A percentile compares a stretch with the other conserved stretches of the same genome.
phyloP scores from a whole-genome alignment of 2,797 vertebrate species.

The Anomalospiza imberbis region DNA sequence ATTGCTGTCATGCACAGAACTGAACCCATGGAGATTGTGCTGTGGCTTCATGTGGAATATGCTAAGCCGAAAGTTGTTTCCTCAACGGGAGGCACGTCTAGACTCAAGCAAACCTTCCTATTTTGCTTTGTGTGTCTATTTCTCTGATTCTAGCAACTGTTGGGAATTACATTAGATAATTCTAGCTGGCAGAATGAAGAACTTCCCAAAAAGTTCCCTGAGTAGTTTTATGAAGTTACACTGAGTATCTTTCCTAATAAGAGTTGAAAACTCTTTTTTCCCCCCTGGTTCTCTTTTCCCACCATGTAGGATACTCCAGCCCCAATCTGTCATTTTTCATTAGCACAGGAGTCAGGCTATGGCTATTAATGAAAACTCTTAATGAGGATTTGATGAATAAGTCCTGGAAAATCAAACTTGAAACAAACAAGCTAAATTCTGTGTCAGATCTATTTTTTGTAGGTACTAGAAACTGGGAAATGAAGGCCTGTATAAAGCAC shows the following conservation, averaged over 20 bases:
- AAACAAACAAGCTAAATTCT: background rate
- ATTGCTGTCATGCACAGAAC: background rate
- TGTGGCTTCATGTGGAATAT: background rate
- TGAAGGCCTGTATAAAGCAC: background rate
- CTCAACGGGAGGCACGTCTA: accelerated
- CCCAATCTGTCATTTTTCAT: constrained; percentile 34
- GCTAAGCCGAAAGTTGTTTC: background rate
- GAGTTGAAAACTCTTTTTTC: background rate
- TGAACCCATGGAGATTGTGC: too few species aligned
- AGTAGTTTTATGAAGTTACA: background rate
- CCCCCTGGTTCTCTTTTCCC: background rate
- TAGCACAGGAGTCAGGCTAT: background rate
- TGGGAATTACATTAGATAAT: background rate
- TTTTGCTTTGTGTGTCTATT: background rate
- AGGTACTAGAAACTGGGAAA: background rate
- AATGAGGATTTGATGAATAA: constrained; percentile 10
- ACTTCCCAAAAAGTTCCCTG: background rate
- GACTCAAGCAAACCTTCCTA: background rate
- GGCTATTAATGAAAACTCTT: background rate
- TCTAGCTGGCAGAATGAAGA: background rate
- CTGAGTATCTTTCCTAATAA: background rate
- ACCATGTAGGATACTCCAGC: background rate
- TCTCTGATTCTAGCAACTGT: background rate
- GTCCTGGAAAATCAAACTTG: background rate
- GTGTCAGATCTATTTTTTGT: background rate